Conservation (phyloP, 2,888 invertebrate species). For the Euproctis similis region DNA sequence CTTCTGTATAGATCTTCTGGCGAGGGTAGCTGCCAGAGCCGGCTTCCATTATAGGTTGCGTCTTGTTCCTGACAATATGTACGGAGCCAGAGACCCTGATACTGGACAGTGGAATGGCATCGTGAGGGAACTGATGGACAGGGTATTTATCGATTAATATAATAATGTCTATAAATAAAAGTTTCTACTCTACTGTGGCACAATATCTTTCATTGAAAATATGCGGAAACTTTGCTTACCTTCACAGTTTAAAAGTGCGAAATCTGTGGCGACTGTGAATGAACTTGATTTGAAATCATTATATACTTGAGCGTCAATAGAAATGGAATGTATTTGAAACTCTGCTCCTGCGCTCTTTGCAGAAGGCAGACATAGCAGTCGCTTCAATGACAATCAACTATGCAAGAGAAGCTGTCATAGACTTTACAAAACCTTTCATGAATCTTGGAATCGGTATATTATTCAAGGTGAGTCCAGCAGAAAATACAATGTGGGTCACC, state of each 20-base stretch:
- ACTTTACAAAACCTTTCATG: constrained; percentile 99
- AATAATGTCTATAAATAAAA: background rate
- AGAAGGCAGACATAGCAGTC: constrained; percentile 96
- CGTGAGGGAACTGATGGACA: constrained; percentile 88
- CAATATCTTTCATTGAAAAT: too few relatives aligned
- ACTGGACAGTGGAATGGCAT: constrained; percentile 94
- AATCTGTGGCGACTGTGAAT: too few relatives aligned
- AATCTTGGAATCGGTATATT: constrained; percentile 97
- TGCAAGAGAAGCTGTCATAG: constrained; percentile 94
- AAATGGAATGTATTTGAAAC: too few relatives aligned
- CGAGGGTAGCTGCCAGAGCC: constrained; percentile 87
- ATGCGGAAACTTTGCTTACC: too few relatives aligned
- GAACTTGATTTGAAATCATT: too few relatives aligned
- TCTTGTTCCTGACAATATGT: constrained; percentile 89
- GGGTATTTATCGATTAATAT: constrained; percentile 75
- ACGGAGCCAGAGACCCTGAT: constrained; percentile 90
- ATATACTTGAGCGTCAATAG: too few relatives aligned
- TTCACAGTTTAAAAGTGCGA: too few relatives aligned
- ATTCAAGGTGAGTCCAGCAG: constrained; percentile 92
- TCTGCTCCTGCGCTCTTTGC: too few relatives aligned
- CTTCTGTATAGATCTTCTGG: constrained; percentile 92
- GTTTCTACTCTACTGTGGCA: too few relatives aligned
- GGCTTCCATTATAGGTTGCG: constrained; percentile 92
- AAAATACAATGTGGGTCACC: too few relatives aligned
- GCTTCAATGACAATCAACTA: constrained; percentile 99